Conservation (phyloP, 2,888 invertebrate genomes). For the Eurois occulta region DNA sequence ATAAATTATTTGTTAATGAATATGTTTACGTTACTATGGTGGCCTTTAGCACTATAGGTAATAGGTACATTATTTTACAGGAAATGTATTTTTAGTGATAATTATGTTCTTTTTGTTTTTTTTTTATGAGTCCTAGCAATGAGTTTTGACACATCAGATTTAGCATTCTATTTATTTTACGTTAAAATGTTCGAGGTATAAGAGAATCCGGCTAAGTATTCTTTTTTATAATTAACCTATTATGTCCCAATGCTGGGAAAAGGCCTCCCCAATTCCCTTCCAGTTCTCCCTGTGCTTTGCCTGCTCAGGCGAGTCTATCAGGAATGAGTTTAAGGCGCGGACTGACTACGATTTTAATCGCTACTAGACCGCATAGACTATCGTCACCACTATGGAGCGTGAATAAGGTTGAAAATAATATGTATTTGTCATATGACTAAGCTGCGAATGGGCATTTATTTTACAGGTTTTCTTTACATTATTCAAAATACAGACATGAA, state of each 20-base stretch:
- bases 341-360: too few species aligned
- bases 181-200: neutral
- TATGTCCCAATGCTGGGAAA: neutral
- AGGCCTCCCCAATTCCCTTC: neutral
- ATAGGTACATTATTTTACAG: neutral
- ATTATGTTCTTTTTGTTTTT: neutral
- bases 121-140: neutral
- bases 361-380: too few species aligned
- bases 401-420: too few species aligned
- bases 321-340: neutral
- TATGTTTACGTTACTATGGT: neutral
- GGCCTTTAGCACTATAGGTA: neutral
- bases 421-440: too few species aligned
- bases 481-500: too few species aligned
- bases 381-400: too few species aligned
- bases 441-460: too few species aligned
- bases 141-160: neutral
- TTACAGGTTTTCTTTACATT: too few species aligned
- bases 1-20: conserved; percentile 1
- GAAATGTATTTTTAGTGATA: neutral
- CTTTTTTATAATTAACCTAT: neutral
- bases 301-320: neutral
- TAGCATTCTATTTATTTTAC: neutral
- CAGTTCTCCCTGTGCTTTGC: neutral
- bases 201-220: neutral